A percentile compares a stretch with the other conserved stretches of the same genome.
These are phyloP conservation scores for Shargacucullia verbasci DNA, from an alignment of 2,888 invertebrate species.

Conservation along the genomic window DNA sequence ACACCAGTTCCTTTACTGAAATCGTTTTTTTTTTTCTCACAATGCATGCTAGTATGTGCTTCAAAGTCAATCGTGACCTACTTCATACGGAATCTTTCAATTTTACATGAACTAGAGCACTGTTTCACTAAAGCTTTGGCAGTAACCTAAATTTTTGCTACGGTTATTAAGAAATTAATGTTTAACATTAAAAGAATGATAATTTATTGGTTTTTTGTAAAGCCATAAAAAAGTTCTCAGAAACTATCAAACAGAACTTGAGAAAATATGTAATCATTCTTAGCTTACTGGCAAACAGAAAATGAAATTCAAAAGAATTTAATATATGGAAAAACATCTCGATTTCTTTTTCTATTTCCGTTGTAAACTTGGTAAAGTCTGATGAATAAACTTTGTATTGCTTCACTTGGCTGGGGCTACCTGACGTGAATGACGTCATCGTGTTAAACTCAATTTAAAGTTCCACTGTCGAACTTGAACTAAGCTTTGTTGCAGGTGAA, in stretches of 20 bases:
- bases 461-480: slow-evolving; percentile 45
- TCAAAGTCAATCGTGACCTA: slow-evolving; percentile 53
- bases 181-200: slow-evolving; percentile 12
- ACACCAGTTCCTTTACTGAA: slow-evolving; percentile 24
- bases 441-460: slow-evolving; percentile 60
- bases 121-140: slow-evolving; percentile 32
- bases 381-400: slow-evolving; percentile 59
- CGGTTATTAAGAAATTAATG: slow-evolving; percentile 28
- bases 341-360: slow-evolving; percentile 26
- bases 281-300: background rate
- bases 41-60: slow-evolving; percentile 38
- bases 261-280: background rate
- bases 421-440: slow-evolving; percentile 47
- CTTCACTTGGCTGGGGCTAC: slow-evolving; percentile 41
- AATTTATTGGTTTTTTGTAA: background rate
- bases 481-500: slow-evolving; percentile 27
- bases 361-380: slow-evolving; percentile 39
- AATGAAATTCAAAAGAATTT: slow-evolving; percentile 3
- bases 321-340: slow-evolving; percentile 15
- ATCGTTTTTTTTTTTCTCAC: slow-evolving; percentile 46
- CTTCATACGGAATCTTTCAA: slow-evolving; percentile 49
- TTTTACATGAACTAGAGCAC: slow-evolving; percentile 36
- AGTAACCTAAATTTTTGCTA: slow-evolving; percentile 28
- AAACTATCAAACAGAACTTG: background rate
- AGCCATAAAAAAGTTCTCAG: background rate